These are phyloP conservation scores for Amblyraja radiata DNA, from an alignment of 2,797 vertebrate genomes.

Conservation along the genomic window DNA sequence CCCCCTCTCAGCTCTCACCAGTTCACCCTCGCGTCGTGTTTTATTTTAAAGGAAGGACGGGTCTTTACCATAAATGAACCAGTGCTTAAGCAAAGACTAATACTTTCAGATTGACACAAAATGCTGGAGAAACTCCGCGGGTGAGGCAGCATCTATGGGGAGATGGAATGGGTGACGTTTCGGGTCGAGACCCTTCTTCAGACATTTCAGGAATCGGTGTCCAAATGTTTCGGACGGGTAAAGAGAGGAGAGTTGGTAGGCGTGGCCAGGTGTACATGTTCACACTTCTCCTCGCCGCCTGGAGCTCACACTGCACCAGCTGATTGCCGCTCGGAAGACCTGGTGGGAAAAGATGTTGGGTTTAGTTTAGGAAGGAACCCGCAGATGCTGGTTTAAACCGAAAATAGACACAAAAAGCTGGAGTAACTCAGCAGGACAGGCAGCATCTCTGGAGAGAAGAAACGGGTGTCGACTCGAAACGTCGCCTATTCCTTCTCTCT, in stretches of 20 bases:
- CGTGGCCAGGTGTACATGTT: neutral
- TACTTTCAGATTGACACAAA: neutral
- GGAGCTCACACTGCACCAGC: neutral
- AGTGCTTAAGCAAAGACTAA: neutral
- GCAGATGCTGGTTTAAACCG: too few relatives aligned
- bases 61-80: neutral
- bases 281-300: neutral
- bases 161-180: too few relatives aligned
- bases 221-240: neutral
- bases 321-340: neutral
- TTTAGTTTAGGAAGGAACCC: too few relatives aligned
- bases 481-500: too few relatives aligned
- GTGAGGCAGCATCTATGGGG: too few relatives aligned
- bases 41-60: too few relatives aligned
- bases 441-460: too few relatives aligned
- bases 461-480: too few relatives aligned
- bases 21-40: neutral
- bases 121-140: too few relatives aligned
- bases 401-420: too few relatives aligned
- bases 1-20: neutral
- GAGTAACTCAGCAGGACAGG: too few relatives aligned
- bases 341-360: neutral
- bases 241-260: neutral
- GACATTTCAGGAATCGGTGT: neutral
- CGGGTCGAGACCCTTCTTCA: too few relatives aligned